A percentile compares a stretch with the other conserved stretches of the same genome.
These are phyloP conservation scores for Anser cygnoides DNA, from an alignment of 2,113 vertebrate species.

Conservation along the genomic window DNA sequence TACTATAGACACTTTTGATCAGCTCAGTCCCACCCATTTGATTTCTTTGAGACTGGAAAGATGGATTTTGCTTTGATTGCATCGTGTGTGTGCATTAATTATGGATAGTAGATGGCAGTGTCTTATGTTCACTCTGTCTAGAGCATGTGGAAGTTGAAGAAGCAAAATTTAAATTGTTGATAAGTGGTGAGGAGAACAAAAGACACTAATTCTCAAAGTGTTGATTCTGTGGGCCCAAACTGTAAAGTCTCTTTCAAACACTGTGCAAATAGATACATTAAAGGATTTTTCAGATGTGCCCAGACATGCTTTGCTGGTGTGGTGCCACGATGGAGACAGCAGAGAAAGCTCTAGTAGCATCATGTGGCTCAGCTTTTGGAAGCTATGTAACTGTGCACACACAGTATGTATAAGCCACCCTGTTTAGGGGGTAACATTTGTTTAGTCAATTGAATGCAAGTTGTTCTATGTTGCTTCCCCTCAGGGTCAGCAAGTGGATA, in stretches of 20 bases:
- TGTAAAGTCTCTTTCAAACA: background rate
- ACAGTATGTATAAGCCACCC: background rate
- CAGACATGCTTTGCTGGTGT: background rate
- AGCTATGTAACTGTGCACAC: background rate
- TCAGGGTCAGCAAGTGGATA: background rate
- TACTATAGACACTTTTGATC: background rate
- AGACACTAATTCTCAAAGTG: background rate
- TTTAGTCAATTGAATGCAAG: background rate
- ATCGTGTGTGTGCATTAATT: background rate
- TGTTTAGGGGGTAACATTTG: background rate
- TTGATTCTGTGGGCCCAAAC: background rate
- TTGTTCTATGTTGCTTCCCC: background rate
- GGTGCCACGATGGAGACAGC: background rate
- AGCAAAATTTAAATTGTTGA: background rate
- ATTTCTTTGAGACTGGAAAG: background rate
- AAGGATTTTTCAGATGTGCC: background rate
- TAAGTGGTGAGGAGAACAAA: background rate
- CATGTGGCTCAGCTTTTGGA: background rate
- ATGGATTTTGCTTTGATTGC: background rate
- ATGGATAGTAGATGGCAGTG: background rate
- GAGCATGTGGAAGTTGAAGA: background rate
- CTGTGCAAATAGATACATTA: background rate
- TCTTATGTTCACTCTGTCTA: background rate
- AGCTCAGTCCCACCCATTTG: background rate
- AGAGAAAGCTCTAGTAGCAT: background rate